phyloP scores from a whole-genome alignment of 2,888 invertebrate species.

The Rhagophthalmus giganteus region DNA sequence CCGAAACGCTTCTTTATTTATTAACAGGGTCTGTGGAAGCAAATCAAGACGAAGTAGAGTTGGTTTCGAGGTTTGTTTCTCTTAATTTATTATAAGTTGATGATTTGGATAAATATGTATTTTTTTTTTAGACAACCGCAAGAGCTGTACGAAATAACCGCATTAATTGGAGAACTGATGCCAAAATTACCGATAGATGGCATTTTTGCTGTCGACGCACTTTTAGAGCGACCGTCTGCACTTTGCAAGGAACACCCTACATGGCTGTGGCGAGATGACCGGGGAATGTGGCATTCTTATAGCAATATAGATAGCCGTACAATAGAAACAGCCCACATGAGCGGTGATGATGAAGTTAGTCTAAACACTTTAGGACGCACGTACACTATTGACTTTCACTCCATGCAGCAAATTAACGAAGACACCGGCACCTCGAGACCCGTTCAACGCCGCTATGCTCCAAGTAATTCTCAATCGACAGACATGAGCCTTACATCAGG shows the following conservation, averaged over 20 bases:
- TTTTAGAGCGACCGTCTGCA: constrained; percentile 75
- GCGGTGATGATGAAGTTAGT: constrained; percentile 94
- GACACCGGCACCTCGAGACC: constrained; percentile 93
- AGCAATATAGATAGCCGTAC: constrained; percentile 91
- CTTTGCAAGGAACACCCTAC: constrained; percentile 75
- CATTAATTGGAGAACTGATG: constrained; percentile 95
- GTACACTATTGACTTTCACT: constrained; percentile 94
- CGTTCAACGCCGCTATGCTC: constrained; percentile 79
- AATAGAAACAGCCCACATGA: constrained; percentile 91
- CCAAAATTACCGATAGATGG: constrained; percentile 94
- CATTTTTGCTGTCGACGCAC: constrained; percentile 89
- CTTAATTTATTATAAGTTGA: background rate
- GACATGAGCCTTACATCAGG: no score
- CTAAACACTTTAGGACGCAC: constrained; percentile 89
- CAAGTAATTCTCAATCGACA: constrained; percentile 50
- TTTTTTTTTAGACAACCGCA: constrained; percentile 73
- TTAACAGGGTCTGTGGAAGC: constrained; percentile 80
- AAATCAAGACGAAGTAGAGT: constrained; percentile 70
- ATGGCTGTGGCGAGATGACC: constrained; percentile 98
- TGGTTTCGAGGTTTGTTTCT: constrained; percentile 72
- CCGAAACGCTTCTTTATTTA: constrained; percentile 91
- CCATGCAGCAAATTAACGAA: constrained; percentile 98
- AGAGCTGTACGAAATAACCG: constrained; percentile 96
- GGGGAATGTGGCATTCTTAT: constrained; percentile 90
- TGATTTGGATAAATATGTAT: background rate